phyloP scores from a whole-genome alignment of 2,113 vertebrate genomes.

The Nibea coibor region DNA sequence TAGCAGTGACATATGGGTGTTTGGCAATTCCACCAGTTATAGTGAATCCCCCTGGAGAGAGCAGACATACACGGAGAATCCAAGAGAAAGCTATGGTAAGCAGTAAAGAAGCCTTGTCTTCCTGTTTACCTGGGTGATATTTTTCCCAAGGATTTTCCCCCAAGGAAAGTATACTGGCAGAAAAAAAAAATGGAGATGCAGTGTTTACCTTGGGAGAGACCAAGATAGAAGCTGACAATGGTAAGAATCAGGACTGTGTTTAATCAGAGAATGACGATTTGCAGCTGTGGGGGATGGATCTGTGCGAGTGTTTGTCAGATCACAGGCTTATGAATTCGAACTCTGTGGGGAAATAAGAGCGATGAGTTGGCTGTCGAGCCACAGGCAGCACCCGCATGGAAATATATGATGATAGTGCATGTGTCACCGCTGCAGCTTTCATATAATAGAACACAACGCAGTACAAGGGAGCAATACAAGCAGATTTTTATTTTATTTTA shows the following conservation, averaged over 20 bases:
- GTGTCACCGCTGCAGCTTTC: conserved; percentile 43
- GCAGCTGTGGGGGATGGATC: conserved; percentile 36
- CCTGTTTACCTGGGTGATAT: conserved; percentile 12
- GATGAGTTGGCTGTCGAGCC: conserved; percentile 53
- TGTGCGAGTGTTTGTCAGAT: conserved; percentile 51
- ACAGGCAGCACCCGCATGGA: conserved; percentile 35
- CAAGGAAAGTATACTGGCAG: conserved; percentile 5
- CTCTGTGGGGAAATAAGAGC: conserved; percentile 69
- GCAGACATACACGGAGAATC: not conserved
- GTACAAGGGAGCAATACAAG: conserved; percentile 16
- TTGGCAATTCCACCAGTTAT: conserved; percentile 32
- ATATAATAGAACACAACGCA: conserved; percentile 35
- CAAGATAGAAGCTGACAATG: conserved; percentile 35
- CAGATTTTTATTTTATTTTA: not conserved
- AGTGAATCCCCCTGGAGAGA: conserved; percentile 10
- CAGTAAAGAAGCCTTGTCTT: not conserved
- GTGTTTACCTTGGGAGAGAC: conserved; percentile 43
- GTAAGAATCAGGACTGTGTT: conserved; percentile 52
- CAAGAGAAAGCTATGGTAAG: conserved; percentile 12
- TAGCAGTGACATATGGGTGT: conserved; percentile 18
- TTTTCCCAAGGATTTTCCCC: conserved; percentile 23
- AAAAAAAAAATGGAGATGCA: conserved; percentile 5
- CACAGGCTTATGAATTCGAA: conserved; percentile 58
- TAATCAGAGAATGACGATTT: conserved; percentile 63
- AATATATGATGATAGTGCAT: conserved; percentile 48